Evolutionary conservation across 1,140 invertebrate species (phyloP).

Genomic region (Aphaenogaster ashmeadi): DNA sequence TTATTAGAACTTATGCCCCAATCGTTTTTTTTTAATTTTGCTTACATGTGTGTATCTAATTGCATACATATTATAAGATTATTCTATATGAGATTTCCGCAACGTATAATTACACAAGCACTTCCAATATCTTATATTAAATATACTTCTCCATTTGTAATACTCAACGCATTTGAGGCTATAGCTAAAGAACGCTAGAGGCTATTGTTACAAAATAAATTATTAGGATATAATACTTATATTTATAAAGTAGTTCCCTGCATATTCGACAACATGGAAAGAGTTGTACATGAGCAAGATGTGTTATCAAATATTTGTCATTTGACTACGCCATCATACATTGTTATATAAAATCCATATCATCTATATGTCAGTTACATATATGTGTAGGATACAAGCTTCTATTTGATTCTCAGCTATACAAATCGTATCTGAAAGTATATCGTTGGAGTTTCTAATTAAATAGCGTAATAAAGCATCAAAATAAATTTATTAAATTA

Average conservation of each 20-base stretch:
- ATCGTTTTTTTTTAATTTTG: conserved; percentile 12
- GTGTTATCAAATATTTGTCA: conserved; percentile 50
- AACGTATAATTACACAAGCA: conserved; percentile 27
- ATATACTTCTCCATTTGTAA: not conserved
- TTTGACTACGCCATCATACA: not conserved
- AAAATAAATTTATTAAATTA: not conserved
- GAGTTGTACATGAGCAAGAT: conserved; percentile 42
- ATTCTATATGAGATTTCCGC: conserved; percentile 37
- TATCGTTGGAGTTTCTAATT: not conserved
- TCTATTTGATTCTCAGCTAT: conserved; percentile 28
- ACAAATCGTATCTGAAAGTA: conserved; percentile 14
- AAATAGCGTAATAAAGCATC: not conserved
- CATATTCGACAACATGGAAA: conserved; percentile 34
- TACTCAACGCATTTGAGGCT: conserved; percentile 12
- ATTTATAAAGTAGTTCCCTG: conserved; percentile 38
- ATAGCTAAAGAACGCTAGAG: not conserved
- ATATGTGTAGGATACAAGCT: not conserved
- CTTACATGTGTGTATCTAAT: conserved; percentile 6
- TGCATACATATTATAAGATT: conserved; percentile 3
- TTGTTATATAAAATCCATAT: conserved; percentile 53
- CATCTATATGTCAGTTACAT: not conserved
- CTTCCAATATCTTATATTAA: not conserved
- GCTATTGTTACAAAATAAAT: conserved; percentile 60
- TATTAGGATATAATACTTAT: not conserved
- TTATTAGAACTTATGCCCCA: conserved; percentile 14